These are phyloP conservation scores for Garrulus glandarius DNA, from an alignment of 2,797 vertebrate species.

Conservation along the genomic window DNA sequence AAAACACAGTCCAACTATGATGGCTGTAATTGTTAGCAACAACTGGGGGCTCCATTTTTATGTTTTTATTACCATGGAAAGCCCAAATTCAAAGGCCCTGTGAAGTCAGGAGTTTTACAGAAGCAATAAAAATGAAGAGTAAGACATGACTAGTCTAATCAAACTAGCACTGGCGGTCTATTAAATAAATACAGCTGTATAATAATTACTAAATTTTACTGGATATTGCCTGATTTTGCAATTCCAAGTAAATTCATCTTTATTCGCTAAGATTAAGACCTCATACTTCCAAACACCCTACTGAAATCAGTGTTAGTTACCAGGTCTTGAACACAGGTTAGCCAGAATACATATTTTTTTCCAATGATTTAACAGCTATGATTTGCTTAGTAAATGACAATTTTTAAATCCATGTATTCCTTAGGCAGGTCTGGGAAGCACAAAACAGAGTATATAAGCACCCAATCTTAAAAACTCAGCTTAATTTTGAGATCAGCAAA, in stretches of 20 bases:
- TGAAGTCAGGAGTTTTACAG: not conserved
- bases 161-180: not conserved
- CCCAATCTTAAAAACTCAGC: not conserved
- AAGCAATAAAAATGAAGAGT: not conserved
- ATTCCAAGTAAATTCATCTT: not conserved
- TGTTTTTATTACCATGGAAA: not conserved
- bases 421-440: not conserved
- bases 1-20: not conserved
- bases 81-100: not conserved
- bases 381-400: not conserved
- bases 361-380: not conserved
- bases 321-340: not conserved
- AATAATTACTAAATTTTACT: not conserved
- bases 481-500: not conserved
- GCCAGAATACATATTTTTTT: not conserved
- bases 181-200: not conserved
- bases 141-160: not conserved
- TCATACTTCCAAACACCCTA: not conserved
- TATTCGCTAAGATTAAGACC: not conserved
- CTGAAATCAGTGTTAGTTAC: not conserved
- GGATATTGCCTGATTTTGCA: not conserved
- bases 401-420: not conserved
- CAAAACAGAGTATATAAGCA: not conserved
- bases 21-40: conserved; percentile 1
- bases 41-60: not conserved